Conservation (phyloP, 1,140 invertebrate species). For the Bathynomus jamesi region DNA sequence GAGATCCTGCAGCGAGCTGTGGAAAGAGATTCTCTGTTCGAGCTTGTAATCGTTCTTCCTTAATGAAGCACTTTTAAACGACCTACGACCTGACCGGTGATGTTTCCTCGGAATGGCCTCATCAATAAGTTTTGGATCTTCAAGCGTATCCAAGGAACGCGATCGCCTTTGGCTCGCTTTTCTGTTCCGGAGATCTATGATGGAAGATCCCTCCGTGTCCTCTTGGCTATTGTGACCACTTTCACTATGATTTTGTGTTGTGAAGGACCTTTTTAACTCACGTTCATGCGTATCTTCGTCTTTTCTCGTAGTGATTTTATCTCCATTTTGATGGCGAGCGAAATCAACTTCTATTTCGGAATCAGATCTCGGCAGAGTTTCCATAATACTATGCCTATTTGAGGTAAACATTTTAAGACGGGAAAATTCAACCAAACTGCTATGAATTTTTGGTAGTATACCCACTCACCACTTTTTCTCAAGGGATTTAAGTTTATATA, state of each 20-base stretch:
- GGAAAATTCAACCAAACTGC: neutral
- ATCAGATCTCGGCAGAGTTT: neutral
- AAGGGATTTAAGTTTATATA: no score
- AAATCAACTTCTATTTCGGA: neutral
- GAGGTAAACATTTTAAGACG: neutral
- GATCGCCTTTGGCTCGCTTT: neutral
- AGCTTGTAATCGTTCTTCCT: neutral
- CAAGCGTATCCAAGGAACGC: neutral
- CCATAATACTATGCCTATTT: neutral
- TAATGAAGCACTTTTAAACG: no score
- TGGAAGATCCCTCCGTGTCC: neutral
- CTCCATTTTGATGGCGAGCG: neutral
- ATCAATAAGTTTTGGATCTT: neutral
- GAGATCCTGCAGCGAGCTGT: neutral
- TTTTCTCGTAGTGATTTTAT: neutral
- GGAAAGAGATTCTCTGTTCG: neutral
- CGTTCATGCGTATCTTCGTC: no score
- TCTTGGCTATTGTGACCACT: neutral
- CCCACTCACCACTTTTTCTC: neutral
- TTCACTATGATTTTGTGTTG: neutral
- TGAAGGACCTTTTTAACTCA: neutral
- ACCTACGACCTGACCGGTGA: neutral
- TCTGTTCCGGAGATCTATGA: neutral
- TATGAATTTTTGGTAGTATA: neutral
- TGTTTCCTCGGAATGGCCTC: neutral